Evolutionary conservation across 2,797 vertebrate genomes (phyloP).

Genomic region (Acanthiza pusilla): DNA sequence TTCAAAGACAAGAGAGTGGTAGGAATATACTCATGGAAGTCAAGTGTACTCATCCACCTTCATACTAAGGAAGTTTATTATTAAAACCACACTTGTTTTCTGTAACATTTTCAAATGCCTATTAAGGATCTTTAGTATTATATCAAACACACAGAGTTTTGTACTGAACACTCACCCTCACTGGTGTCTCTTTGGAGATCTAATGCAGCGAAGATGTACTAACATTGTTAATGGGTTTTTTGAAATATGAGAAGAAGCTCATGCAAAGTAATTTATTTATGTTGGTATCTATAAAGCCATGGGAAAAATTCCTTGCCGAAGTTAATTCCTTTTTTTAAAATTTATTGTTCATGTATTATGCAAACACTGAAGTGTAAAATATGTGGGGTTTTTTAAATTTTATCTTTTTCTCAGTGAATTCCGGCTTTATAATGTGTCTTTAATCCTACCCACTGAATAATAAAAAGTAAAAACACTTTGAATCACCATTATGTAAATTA

Average conservation of each 20-base stretch:
- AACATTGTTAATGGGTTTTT: not conserved
- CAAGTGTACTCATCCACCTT: not conserved
- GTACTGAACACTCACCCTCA: not conserved
- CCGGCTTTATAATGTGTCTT: not conserved
- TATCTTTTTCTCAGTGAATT: not conserved
- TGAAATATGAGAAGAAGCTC: not conserved
- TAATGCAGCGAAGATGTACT: not conserved
- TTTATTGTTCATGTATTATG: not conserved
- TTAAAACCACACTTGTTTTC: not conserved
- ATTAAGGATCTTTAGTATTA: not conserved
- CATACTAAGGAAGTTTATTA: not conserved
- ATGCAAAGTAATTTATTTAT: not conserved
- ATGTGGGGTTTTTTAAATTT: not conserved
- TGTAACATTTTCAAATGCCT: not conserved
- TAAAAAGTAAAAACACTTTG: not conserved
- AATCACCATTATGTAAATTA: not conserved
- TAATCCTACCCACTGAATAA: not conserved
- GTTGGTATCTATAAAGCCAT: not conserved
- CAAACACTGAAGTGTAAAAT: conserved; percentile 19
- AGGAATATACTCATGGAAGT: not conserved
- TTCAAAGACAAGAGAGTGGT: not conserved
- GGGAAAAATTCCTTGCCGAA: not conserved
- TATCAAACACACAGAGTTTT: not conserved
- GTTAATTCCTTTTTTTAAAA: not conserved
- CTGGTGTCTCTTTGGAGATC: not conserved